Evolutionary conservation across 2,888 invertebrate genomes (phyloP).

Genomic region (Tiphia femorata): DNA sequence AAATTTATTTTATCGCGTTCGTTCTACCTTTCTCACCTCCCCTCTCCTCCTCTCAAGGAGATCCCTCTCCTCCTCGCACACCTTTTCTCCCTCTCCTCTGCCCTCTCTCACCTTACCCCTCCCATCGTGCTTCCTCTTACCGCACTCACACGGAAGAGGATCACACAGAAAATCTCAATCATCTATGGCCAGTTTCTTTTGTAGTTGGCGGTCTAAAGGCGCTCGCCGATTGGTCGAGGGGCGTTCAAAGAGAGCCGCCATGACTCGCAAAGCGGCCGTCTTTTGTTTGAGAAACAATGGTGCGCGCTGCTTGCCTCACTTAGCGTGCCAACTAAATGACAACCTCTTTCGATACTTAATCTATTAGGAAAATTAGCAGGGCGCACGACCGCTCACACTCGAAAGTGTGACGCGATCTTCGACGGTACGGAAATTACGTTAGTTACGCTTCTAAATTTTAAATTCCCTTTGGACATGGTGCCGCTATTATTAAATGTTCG

Average conservation of each 20-base stretch:
- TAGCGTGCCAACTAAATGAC: conserved; percentile 62
- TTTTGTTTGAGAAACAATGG: conserved; percentile 69
- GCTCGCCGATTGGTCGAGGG: conserved; percentile 63
- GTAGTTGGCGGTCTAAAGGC: conserved; percentile 58
- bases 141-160: neutral
- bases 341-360: conserved; percentile 59
- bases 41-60: too few relatives aligned
- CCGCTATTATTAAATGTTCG: too few relatives aligned
- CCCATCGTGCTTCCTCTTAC: neutral
- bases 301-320: conserved; percentile 57
- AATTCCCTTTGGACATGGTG: too few relatives aligned
- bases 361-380: conserved; percentile 65
- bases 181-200: conserved; percentile 60
- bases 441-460: too few relatives aligned
- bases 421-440: too few relatives aligned
- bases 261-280: conserved; percentile 65
- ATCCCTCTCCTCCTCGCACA: too few relatives aligned
- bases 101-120: conserved; percentile 1
- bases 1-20: too few relatives aligned
- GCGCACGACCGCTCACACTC: conserved; percentile 34
- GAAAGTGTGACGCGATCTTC: too few relatives aligned
- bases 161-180: conserved; percentile 63
- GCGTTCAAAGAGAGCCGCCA: conserved; percentile 68
- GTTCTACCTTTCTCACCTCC: too few relatives aligned
- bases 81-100: conserved; percentile 1